Percentiles rank a stretch among this genome's conserved stretches.
phyloP scores from a whole-genome alignment of 2,888 invertebrate species.

The Eupithecia insigniata region DNA sequence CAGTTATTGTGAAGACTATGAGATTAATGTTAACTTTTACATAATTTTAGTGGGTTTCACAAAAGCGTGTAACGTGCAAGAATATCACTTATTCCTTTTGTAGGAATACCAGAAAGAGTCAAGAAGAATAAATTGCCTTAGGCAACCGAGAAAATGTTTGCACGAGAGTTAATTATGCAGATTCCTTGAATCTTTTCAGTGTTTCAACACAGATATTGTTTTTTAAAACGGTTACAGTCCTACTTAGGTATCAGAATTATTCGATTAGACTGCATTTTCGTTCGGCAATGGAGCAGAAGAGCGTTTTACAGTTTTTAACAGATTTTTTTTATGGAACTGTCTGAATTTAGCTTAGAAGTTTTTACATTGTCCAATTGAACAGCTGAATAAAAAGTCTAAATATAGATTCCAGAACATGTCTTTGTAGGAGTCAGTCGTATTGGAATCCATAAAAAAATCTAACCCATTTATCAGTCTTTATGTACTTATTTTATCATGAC shows the following conservation, averaged over 20 bases:
- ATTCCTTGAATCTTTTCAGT: conserved; percentile 6
- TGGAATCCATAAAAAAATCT: not conserved
- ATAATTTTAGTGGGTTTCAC: no score
- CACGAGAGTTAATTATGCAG: conserved; percentile 11
- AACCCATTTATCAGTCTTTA: not conserved
- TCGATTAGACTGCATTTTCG: not conserved
- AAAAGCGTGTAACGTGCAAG: conserved; percentile 2
- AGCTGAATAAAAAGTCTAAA: no score
- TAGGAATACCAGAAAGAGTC: conserved; percentile 8
- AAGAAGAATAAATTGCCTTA: conserved; percentile 11
- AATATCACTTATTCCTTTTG: conserved; percentile 6
- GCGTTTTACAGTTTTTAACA: not conserved
- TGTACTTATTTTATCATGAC: not conserved
- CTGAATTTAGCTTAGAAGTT: not conserved
- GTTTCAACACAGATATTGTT: conserved; percentile 1
- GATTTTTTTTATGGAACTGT: not conserved
- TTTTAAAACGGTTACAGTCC: not conserved
- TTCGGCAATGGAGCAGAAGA: no score
- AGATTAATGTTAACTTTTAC: no score
- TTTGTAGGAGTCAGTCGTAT: not conserved
- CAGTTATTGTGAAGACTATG: no score
- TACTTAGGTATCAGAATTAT: not conserved
- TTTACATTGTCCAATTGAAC: no score
- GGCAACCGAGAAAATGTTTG: conserved; percentile 11
- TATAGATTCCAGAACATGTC: no score